Base-by-base conservation (phyloP, 1,140 invertebrate genomes). In the Drosophila kikkawai region DNA sequence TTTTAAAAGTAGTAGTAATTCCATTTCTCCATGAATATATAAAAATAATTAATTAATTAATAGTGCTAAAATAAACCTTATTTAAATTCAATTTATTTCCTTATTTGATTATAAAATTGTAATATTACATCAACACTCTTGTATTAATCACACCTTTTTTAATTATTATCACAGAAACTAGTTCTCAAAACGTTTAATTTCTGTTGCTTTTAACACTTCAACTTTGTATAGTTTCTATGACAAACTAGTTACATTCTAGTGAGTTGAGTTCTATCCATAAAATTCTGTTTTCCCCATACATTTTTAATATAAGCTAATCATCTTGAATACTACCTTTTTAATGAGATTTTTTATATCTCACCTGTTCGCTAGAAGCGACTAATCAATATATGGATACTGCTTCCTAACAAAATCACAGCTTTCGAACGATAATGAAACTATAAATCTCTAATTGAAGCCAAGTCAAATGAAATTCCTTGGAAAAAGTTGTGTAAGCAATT, bases 401-500 rank as follows among this genome's bases (percentile, higher is more conserved):
- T 48, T 68, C 32, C 15, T 32, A n/a, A 57, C 34, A 6, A 69
- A 73, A 70, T 70, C 44, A 70, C 29, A 42, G 51, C 42, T 9
- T 34, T 73, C 29, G 15, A 41, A 29, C 9, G 15, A 50, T 58
- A 58, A 50, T 73, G 42, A 50, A 57, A 58, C 51, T 12, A 73
- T 70, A 70, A 73, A 73, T 73, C 68, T 58, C 36, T 58, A 57
- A 71, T 56, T 47, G 42, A 67, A 47, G 57, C 36, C 50, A 47
- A 68, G 32, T 7, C 64, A 48, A 57, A 34, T 69, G 29, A 17
- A 56, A 58, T 71, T 71, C 42, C 3, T 17, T 58, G 39, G 65
- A 71, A 71, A 71, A 50, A 71, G 69, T 41, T 71, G 65, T 71
- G 65, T 73, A 69, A 69, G 69, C 67, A 71, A 73, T 42, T 67